Conservation (phyloP, 2,797 vertebrate genomes). For the Spinibarbus caldwelli region DNA sequence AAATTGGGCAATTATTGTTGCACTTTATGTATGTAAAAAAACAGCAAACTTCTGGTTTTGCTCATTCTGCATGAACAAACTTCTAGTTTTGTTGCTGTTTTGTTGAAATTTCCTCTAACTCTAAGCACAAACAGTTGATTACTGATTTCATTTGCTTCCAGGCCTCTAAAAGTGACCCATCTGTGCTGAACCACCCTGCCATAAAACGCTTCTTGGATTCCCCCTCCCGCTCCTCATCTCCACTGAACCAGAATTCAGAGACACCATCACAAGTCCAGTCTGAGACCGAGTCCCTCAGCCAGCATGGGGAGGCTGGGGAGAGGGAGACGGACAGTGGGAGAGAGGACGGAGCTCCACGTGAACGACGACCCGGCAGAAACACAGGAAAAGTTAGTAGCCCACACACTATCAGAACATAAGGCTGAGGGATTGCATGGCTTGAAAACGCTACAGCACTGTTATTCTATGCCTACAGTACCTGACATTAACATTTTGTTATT, state of each 20-base stretch:
- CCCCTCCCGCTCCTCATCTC: slow-evolving; percentile 94
- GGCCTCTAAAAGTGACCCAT: slow-evolving; percentile 85
- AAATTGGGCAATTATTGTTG: background rate
- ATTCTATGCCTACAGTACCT: background rate
- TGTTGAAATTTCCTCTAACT: background rate
- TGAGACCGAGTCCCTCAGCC: slow-evolving; percentile 91
- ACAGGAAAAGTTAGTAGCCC: slow-evolving; percentile 80
- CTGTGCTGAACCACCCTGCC: slow-evolving; percentile 94
- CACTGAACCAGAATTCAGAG: slow-evolving; percentile 95
- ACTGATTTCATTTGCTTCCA: slow-evolving; percentile 58
- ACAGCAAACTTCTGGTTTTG: background rate
- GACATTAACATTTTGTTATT: background rate
- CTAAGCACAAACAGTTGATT: background rate
- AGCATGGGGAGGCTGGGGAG: slow-evolving; percentile 89
- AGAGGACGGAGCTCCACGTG: slow-evolving; percentile 70
- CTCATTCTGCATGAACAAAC: background rate
- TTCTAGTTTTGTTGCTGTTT: background rate
- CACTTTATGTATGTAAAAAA: background rate
- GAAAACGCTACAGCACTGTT: background rate
- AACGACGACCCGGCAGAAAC: slow-evolving; percentile 73
- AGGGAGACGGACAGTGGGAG: slow-evolving; percentile 83
- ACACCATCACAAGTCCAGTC: slow-evolving; percentile 91
- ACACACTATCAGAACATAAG: background rate
- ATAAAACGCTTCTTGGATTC: slow-evolving; percentile 95
- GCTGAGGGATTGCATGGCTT: background rate